Percentiles rank a stretch among this genome's conserved stretches.
These are phyloP conservation scores for Halcyon malimbica DNA, from an alignment of 2,113 vertebrate species.

Conservation along the genomic window DNA sequence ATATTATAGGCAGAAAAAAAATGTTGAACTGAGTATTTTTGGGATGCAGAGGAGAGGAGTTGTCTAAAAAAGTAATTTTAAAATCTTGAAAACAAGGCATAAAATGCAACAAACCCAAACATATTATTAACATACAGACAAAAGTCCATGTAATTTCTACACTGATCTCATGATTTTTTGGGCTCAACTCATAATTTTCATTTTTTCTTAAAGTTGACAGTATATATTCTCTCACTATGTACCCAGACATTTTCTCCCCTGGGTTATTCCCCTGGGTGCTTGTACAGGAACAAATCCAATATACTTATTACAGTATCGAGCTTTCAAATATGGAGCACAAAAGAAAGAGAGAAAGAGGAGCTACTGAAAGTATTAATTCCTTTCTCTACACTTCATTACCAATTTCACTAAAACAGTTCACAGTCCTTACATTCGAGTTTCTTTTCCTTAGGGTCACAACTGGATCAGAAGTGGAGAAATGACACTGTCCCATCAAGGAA, in stretches of 20 bases:
- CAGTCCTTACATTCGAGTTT: not conserved
- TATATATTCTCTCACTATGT: not conserved
- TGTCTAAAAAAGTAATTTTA: not conserved
- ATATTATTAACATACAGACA: not conserved
- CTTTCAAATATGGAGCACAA: not conserved
- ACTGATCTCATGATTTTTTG: not conserved
- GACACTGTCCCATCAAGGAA: not conserved
- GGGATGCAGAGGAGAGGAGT: not conserved
- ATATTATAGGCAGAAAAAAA: not conserved
- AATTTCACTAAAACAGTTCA: not conserved
- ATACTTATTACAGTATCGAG: not conserved
- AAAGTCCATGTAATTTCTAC: not conserved
- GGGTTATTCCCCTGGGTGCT: not conserved
- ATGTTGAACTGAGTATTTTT: not conserved
- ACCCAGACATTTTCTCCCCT: not conserved
- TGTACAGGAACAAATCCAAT: not conserved
- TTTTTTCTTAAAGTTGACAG: not conserved
- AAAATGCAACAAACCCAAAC: not conserved
- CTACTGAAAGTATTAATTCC: not conserved
- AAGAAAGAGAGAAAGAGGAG: not conserved
- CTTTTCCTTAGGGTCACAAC: not conserved
- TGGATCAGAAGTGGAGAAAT: not conserved
- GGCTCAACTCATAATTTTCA: slow-evolving; percentile 2
- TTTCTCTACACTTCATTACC: not conserved
- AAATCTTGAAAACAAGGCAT: not conserved